Percentiles rank a stretch among this genome's conserved stretches.
These are phyloP conservation scores for Pocota personata DNA, from an alignment of 2,888 invertebrate species.

Conservation along the genomic window DNA sequence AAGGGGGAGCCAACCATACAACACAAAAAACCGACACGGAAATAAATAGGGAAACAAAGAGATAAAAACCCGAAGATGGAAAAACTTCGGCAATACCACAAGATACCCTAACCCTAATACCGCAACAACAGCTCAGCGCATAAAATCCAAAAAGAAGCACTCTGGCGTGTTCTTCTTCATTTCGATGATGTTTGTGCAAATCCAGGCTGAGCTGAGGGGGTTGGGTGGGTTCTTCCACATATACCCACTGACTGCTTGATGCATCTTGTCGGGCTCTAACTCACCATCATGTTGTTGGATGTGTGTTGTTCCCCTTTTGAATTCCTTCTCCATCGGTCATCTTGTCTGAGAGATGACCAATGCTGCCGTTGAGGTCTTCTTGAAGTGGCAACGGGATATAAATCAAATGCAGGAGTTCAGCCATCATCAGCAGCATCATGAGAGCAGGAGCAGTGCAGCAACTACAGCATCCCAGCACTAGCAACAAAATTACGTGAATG, in stretches of 20 bases:
- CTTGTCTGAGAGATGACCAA: slow-evolving; percentile 64
- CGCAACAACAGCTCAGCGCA: slow-evolving; percentile 27
- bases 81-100: slow-evolving; percentile 66
- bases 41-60: slow-evolving; percentile 70
- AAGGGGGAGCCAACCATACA: slow-evolving; percentile 11
- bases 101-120: slow-evolving; percentile 19
- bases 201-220: slow-evolving; percentile 44
- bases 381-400: slow-evolving; percentile 71
- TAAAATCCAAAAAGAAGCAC: slow-evolving; percentile 16
- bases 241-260: slow-evolving; percentile 34
- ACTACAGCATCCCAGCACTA: slow-evolving; percentile 20
- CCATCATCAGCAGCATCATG: slow-evolving; percentile 52
- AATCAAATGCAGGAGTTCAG: slow-evolving; percentile 70
- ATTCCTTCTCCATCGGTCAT: slow-evolving; percentile 66
- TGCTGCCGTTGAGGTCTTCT: slow-evolving; percentile 59
- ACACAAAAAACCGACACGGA: slow-evolving; percentile 57
- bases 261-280: slow-evolving; percentile 49
- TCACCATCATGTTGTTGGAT: slow-evolving; percentile 45
- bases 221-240: neutral
- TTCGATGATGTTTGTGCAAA: slow-evolving; percentile 67
- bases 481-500: slow-evolving; percentile 69
- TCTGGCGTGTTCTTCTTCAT: slow-evolving; percentile 57
- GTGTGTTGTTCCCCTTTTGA: slow-evolving; percentile 31
- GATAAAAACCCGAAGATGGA: slow-evolving; percentile 61
- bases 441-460: slow-evolving; percentile 7